Conservation (phyloP, 92 coral and sea anemone species). For the Porites evermanni region DNA sequence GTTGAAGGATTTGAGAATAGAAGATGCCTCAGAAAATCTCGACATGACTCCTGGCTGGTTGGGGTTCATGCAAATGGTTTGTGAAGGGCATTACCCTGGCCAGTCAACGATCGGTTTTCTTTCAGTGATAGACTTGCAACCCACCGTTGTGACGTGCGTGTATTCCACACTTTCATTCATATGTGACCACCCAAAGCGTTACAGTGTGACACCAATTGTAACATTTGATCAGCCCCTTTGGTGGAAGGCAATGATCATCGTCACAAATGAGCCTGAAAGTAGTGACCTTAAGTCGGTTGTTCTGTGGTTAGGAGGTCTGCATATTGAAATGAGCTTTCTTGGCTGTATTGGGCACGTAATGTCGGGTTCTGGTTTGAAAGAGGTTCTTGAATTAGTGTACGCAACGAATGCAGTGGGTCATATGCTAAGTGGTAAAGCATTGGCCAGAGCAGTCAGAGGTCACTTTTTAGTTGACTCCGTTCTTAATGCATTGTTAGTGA, state of each 20-base stretch:
- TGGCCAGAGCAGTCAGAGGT: neutral
- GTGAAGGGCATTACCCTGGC: conserved; percentile 50
- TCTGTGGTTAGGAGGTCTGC: conserved; percentile 55
- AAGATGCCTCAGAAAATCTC: conserved; percentile 32
- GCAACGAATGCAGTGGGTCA: conserved; percentile 56
- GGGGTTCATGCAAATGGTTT: conserved; percentile 52
- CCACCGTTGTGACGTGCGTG: conserved; percentile 58
- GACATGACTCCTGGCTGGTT: conserved; percentile 55
- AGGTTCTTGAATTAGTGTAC: conserved; percentile 55
- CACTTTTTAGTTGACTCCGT: neutral
- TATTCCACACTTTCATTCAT: conserved; percentile 50
- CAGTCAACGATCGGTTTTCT: conserved; percentile 51
- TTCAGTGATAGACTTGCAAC: conserved; percentile 65
- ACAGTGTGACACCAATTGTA: conserved; percentile 23
- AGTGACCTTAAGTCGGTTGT: conserved; percentile 42
- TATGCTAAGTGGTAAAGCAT: conserved; percentile 38
- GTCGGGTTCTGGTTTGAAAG: conserved; percentile 16
- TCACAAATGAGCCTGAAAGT: conserved; percentile 45
- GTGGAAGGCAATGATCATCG: conserved; percentile 60
- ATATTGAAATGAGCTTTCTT: conserved; percentile 66
- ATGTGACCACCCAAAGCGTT: conserved; percentile 42
- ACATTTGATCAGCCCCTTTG: conserved; percentile 45
- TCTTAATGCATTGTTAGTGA: neutral
- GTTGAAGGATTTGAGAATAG: conserved; percentile 1
- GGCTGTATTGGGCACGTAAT: conserved; percentile 51